These are phyloP conservation scores for Onthophagus taurus DNA, from an alignment of 1,140 invertebrate genomes.

Conservation along the genomic window DNA sequence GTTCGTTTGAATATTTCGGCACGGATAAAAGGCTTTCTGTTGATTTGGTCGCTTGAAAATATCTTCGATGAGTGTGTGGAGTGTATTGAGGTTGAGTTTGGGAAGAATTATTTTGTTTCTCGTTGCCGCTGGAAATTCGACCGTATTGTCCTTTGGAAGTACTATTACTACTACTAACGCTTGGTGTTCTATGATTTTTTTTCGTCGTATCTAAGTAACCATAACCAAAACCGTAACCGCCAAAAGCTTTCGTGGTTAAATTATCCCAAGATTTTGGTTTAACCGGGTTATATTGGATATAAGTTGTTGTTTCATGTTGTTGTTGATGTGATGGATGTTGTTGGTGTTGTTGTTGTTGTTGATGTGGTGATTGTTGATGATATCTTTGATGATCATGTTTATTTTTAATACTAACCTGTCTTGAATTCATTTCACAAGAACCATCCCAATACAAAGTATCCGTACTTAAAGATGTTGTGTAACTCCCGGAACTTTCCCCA, in stretches of 20 bases:
- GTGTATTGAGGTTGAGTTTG: conserved; percentile 35
- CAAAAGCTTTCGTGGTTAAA: conserved; percentile 64
- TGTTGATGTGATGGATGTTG: conserved; percentile 38
- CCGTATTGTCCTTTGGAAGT: conserved; percentile 25
- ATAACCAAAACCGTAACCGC: conserved; percentile 75
- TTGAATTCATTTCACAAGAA: conserved; percentile 36
- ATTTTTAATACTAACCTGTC: conserved; percentile 35
- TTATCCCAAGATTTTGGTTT: conserved; percentile 86
- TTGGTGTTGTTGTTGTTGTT: conserved; percentile 36
- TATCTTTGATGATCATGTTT: conserved; percentile 31
- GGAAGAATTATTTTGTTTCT: conserved; percentile 19
- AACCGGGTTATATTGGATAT: conserved; percentile 48
- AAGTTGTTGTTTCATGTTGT: conserved; percentile 36
- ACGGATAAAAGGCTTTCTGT: conserved; percentile 64
- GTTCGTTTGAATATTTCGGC: conserved; percentile 47
- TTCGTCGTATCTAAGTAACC: conserved; percentile 57
- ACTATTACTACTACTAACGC: not conserved
- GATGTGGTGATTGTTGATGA: conserved; percentile 35
- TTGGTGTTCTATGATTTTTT: conserved; percentile 14
- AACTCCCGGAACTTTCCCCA: conserved; percentile 62
- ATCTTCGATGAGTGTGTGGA: conserved; percentile 40
- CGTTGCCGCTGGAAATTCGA: conserved; percentile 18
- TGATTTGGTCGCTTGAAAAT: conserved; percentile 59
- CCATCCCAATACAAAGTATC: conserved; percentile 77
- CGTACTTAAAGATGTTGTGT: conserved; percentile 72